Evolutionary conservation across 2,113 vertebrate species (phyloP).

Genomic region (Rhinopithecus roxellana): DNA sequence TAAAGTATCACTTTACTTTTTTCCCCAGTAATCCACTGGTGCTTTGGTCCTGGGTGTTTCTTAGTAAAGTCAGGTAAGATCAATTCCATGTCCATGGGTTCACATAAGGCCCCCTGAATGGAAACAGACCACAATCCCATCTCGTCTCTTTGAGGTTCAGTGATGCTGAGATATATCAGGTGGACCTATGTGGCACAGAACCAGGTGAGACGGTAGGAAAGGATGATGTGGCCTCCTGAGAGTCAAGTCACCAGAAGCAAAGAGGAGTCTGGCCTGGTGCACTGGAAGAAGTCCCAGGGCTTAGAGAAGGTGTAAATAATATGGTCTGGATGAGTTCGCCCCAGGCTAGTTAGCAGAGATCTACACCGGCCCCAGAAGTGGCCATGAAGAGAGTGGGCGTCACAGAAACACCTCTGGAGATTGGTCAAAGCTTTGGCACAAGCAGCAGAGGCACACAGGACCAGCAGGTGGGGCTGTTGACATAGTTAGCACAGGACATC

Average conservation of each 20-base stretch:
- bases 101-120: neutral
- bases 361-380: neutral
- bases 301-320: neutral
- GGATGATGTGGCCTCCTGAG: neutral
- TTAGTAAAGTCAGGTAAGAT: neutral
- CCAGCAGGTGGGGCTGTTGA: neutral
- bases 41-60: neutral
- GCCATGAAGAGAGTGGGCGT: neutral
- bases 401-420: neutral
- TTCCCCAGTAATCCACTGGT: neutral
- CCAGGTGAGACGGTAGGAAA: neutral
- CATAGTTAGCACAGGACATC: neutral
- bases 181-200: neutral
- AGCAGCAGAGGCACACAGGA: neutral
- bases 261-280: neutral
- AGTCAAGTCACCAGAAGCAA: neutral
- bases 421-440: neutral
- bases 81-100: neutral
- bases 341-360: neutral
- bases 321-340: neutral
- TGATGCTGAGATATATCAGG: neutral
- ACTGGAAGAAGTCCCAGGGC: neutral
- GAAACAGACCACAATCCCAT: neutral
- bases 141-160: neutral
- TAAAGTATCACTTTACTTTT: neutral